These are phyloP conservation scores for Neodon shergylaensis DNA, from an alignment of 2,113 vertebrate genomes.

Conservation along the genomic window DNA sequence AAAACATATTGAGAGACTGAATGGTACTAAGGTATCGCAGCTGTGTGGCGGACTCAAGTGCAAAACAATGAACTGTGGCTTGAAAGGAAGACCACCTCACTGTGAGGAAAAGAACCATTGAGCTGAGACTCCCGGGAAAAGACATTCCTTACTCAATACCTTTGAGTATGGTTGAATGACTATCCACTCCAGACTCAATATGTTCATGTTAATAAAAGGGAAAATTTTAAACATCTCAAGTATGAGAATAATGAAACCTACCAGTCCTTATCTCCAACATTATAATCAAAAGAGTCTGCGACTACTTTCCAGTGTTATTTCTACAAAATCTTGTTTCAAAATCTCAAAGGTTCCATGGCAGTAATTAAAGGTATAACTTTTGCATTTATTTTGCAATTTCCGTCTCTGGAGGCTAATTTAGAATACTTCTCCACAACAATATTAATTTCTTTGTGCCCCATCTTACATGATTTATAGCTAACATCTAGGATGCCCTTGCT, in stretches of 20 bases:
- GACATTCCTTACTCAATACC: slow-evolving; percentile 57
- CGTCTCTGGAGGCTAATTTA: slow-evolving; percentile 86
- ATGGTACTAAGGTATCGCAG: not conserved
- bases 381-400: slow-evolving; percentile 85
- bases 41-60: not conserved
- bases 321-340: slow-evolving; percentile 82
- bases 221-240: slow-evolving; percentile 72
- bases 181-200: slow-evolving; percentile 62
- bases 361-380: slow-evolving; percentile 86
- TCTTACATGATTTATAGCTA: slow-evolving; percentile 87
- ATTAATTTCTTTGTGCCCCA: slow-evolving; percentile 87
- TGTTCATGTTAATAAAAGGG: slow-evolving; percentile 62
- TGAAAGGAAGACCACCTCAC: slow-evolving; percentile 45
- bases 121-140: slow-evolving; percentile 62
- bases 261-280: slow-evolving; percentile 69
- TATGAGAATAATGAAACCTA: slow-evolving; percentile 67
- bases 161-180: slow-evolving; percentile 60
- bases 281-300: slow-evolving; percentile 78
- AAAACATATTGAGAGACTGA: not conserved
- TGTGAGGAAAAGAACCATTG: not conserved
- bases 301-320: slow-evolving; percentile 81
- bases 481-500: slow-evolving; percentile 88
- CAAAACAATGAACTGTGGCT: slow-evolving; percentile 47
- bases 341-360: slow-evolving; percentile 80
- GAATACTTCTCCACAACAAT: slow-evolving; percentile 83